phyloP scores from a whole-genome alignment of 2,888 invertebrate species.

The Andrena hattorfiana region DNA sequence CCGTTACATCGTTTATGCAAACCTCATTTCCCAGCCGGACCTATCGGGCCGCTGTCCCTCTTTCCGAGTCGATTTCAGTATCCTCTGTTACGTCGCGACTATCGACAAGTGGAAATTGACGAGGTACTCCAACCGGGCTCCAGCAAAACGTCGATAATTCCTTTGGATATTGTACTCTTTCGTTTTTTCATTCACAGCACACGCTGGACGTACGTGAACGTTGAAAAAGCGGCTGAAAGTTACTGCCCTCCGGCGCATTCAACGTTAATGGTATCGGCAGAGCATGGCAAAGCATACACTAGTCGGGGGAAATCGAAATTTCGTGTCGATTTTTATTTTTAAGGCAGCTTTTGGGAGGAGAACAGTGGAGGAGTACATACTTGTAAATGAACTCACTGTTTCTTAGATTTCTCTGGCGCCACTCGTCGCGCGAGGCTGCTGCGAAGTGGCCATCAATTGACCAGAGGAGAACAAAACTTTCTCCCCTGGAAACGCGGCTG shows the following conservation, averaged over 20 bases:
- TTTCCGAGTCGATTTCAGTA: background rate
- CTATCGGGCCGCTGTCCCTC: background rate
- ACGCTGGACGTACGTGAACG: background rate
- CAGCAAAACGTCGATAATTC: background rate
- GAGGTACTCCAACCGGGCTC: background rate
- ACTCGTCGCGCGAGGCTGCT: background rate
- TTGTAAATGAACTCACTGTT: background rate
- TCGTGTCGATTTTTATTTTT: background rate
- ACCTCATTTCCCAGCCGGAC: constrained; percentile 20
- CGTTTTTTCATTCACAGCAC: background rate
- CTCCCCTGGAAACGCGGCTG: background rate
- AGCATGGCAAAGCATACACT: no score
- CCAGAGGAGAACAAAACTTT: background rate
- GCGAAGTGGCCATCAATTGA: background rate
- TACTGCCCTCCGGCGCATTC: background rate
- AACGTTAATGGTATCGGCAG: background rate
- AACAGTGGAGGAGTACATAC: background rate
- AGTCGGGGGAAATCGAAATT: no score
- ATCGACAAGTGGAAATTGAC: background rate
- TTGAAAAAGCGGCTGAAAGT: background rate
- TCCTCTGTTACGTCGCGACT: background rate
- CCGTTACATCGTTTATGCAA: constrained; percentile 40
- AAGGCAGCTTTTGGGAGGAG: no score
- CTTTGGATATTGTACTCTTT: background rate
- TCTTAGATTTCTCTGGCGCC: background rate